A percentile compares a stretch with the other conserved stretches of the same genome.
These are phyloP conservation scores for Lepidurus couesii DNA, from an alignment of 1,140 invertebrate species.

Conservation along the genomic window DNA sequence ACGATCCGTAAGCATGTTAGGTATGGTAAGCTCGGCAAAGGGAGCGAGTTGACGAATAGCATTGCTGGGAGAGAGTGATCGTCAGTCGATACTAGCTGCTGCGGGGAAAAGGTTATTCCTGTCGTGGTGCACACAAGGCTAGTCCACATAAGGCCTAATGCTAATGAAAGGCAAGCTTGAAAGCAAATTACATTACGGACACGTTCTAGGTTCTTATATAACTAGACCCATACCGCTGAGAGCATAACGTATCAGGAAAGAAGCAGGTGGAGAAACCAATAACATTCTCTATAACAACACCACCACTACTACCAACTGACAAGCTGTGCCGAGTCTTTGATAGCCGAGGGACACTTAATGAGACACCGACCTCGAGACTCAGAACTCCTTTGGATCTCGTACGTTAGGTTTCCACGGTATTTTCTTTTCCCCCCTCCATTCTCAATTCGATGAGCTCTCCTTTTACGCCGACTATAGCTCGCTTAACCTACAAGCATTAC, in stretches of 20 bases:
- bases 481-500: not conserved
- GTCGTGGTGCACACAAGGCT: too few species aligned
- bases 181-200: not conserved
- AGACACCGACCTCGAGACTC: not conserved
- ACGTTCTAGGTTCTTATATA: not conserved
- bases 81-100: not conserved
- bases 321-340: not conserved
- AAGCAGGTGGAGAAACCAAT: constrained; percentile 6
- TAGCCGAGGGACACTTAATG: not conserved
- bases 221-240: not conserved
- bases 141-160: not conserved
- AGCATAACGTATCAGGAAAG: too few species aligned
- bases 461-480: not conserved
- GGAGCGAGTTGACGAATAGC: not conserved
- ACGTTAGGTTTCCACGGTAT: too few species aligned
- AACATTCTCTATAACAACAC: not conserved
- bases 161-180: constrained; percentile 1
- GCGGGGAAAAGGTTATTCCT: too few species aligned
- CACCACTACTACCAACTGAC: not conserved
- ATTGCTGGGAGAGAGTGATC: not conserved
- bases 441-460: not conserved
- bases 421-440: not conserved
- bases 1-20: not conserved
- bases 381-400: too few species aligned
- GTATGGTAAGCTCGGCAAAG: not conserved